Base-by-base conservation (phyloP, 2,888 invertebrate species). In the Tanypteryx hageni region DNA sequence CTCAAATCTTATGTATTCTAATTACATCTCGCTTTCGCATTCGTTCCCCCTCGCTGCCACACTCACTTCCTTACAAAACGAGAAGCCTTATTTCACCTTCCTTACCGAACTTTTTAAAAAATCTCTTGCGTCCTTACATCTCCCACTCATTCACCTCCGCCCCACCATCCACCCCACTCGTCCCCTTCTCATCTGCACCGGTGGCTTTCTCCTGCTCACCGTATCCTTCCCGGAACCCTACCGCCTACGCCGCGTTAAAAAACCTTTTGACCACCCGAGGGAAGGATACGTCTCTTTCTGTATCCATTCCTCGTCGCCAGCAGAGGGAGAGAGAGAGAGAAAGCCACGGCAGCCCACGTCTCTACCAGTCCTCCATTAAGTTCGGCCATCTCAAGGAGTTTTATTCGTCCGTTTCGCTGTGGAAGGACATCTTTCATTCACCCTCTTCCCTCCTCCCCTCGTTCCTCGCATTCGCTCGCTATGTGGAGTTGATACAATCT, bases 11-110 rank as follows among this genome's bases (percentile, higher is more conserved):
- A 76, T 76, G 76, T 27, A 76, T 76, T 76, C 76, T 76, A 76
- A 76, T 76, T 76, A 76, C 76, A 27, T 27, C 76, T 76, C 76
- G 27, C 76, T 22, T 76, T 76, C 76, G 11, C 27, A 76, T 64
- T n/a, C 64, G 7, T 64, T 14, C 16, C 64, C 8, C 64, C 2
- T n/a, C n/a, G 7, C 22, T 76, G 13, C 14, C 18, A 13, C 5
- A 3, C 13, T 27, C 22, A 13, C 7, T 27, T 10, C 76, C 76
- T 3, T 68, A 18, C 68, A 76, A 27, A 27, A 27, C 8, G 27
- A 76, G 76, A 76, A 27, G 10, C 27, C 22, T 27, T 14, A 22
- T 76, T 76, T 27, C 27, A 27, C 27, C 76, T 27, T 27, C 22
- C 10, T 27, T 27, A 27, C 27, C 76, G 0, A 22, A 27, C 68